phyloP scores from a whole-genome alignment of 2,797 vertebrate genomes.

The Balearica regulorum region DNA sequence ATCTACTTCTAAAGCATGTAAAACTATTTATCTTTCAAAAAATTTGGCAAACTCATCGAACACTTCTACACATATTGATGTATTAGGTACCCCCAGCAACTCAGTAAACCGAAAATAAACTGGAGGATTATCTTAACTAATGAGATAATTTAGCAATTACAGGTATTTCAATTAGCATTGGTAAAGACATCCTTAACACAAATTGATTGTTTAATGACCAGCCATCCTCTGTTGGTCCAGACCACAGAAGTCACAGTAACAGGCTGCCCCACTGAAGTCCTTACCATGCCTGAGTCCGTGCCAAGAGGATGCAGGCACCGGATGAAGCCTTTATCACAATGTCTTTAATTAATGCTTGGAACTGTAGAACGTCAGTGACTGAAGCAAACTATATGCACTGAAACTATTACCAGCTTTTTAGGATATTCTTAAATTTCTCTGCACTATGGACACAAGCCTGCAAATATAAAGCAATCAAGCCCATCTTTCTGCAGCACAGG shows the following conservation, averaged over 20 bases:
- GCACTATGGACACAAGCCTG: neutral
- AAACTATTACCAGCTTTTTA: neutral
- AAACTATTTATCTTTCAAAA: constrained; percentile 94
- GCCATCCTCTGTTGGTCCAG: neutral
- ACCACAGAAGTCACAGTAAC: neutral
- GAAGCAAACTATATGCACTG: neutral
- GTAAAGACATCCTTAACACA: constrained; percentile 24
- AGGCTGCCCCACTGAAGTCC: neutral
- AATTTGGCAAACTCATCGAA: constrained; percentile 80
- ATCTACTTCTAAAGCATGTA: constrained; percentile 87
- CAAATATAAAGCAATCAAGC: neutral
- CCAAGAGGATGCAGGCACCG: neutral
- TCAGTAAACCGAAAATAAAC: constrained; percentile 88
- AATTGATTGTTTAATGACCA: neutral
- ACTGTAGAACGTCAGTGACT: neutral
- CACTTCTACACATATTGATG: constrained; percentile 85
- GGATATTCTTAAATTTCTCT: neutral
- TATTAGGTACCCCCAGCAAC: constrained; percentile 90
- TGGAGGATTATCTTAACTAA: constrained; percentile 67
- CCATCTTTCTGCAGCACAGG: neutral
- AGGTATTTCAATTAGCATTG: constrained; percentile 39
- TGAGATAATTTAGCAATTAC: constrained; percentile 63
- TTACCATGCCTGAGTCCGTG: neutral
- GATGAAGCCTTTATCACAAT: neutral
- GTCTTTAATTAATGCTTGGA: neutral